Evolutionary conservation across 1,140 invertebrate genomes (phyloP), one percentile per base, ranked within the genome.

Genomic region (Fopius arisanus): DNA sequence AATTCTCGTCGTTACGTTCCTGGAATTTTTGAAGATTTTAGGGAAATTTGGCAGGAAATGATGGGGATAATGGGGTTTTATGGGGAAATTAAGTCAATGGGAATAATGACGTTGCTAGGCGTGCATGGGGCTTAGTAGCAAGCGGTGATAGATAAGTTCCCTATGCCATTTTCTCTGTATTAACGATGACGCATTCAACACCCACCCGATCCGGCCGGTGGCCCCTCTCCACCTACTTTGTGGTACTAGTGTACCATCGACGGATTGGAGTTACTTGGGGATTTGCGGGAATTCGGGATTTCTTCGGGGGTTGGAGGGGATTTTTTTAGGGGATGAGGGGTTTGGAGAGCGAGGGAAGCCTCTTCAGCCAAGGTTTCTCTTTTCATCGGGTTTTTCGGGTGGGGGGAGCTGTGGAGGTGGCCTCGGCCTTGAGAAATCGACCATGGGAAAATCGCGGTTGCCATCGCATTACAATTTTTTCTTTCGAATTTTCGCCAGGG

Each of bases 81-180:
- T 33, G 31, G 19, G 31, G 68, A 28, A 51, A 48, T 62, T 67
- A n/a, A n/a, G n/a, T n/a, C n/a, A n/a, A n/a, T n/a, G n/a, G 19
- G 59, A 72, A 33, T 41, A 63, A 65, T 71, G n/a, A 76, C 81
- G 83, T 84, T 83, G 82, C 82, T 82, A 83, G 79, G 83, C 83
- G 81, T 84, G 72, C 78, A 79, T 70, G 31, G 54, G 70, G 67
- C 54, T 41, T 33, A 51, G 48, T 54, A 48, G 62, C n/a, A 71
- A 67, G 72, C 67, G 31, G 65, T 51, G 23, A 59, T 59, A 59
- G 54, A 59, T 59, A 59, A 59, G 54, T 59, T 59, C 54, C 54
- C 54, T 59, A 59, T 59, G 54, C 54, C 54, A 59, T 59, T 59
- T 70, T 65, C 76, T 78, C 71, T 72, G 33, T 14, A 3, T 19